Evolutionary conservation across 23 tunicate species (phyloP).

Genomic region (Clavelina lepadiformis): DNA sequence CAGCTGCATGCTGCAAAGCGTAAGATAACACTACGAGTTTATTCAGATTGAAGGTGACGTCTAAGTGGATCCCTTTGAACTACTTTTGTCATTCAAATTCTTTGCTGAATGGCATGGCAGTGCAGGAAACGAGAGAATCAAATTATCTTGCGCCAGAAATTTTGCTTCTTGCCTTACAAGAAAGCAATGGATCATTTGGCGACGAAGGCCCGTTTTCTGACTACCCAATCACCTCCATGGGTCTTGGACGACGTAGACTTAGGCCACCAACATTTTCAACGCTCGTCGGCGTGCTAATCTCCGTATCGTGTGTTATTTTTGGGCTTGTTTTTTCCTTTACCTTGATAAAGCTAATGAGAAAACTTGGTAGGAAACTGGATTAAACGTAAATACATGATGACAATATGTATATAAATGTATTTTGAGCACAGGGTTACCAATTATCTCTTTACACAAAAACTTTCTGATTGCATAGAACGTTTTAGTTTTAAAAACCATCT

Average conservation of each 20-base stretch:
- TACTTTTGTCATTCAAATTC: slow-evolving; percentile 30
- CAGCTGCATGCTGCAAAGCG: neutral
- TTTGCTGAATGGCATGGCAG: neutral
- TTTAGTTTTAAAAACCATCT: too few relatives aligned
- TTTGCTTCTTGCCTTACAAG: neutral
- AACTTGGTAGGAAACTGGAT: too few relatives aligned
- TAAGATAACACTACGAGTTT: too few relatives aligned
- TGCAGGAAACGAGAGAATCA: neutral
- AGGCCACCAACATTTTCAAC: slow-evolving; percentile 6
- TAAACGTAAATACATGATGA: too few relatives aligned
- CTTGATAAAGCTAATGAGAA: too few relatives aligned
- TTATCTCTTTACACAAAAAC: too few relatives aligned
- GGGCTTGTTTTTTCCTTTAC: too few relatives aligned
- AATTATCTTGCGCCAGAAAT: slow-evolving; percentile 7
- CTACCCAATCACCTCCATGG: slow-evolving; percentile 1
- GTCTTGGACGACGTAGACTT: neutral
- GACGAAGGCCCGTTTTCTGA: slow-evolving; percentile 8
- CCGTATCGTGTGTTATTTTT: slow-evolving; percentile 3
- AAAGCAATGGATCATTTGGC: neutral
- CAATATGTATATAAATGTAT: too few relatives aligned
- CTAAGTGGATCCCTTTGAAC: slow-evolving; percentile 26
- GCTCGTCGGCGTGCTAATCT: neutral
- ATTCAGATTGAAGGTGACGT: slow-evolving; percentile 31
- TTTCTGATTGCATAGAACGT: too few relatives aligned
- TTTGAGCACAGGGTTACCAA: too few relatives aligned